Conservation (phyloP, 2,888 invertebrate genomes). For the Diachrysia chrysitis region DNA sequence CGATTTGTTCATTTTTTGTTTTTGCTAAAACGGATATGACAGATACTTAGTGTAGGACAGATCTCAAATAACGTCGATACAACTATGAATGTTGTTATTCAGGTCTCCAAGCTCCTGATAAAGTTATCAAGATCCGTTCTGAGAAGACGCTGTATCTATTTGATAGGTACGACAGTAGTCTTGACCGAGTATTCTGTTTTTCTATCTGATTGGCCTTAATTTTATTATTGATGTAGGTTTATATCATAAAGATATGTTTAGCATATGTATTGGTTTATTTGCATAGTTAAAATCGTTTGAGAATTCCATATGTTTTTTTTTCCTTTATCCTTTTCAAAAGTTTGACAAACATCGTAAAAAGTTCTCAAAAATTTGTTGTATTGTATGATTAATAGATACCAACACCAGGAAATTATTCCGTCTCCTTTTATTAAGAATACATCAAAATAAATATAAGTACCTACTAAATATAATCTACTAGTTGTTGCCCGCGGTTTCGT, state of each 20-base stretch:
- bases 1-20: background rate
- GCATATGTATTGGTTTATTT: background rate
- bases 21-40: background rate
- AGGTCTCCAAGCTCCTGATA: conserved; percentile 55
- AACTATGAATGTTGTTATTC: conserved; percentile 35
- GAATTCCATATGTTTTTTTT: background rate
- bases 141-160: conserved; percentile 39
- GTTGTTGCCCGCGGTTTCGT: too few species aligned
- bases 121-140: conserved; percentile 46
- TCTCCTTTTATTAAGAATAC: too few species aligned
- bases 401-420: too few species aligned
- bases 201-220: conserved; percentile 40
- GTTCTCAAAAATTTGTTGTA: too few species aligned
- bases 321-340: too few species aligned
- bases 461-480: too few species aligned
- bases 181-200: conserved; percentile 46
- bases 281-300: background rate
- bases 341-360: too few species aligned
- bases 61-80: conserved; percentile 34
- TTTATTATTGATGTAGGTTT: conserved; percentile 2
- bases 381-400: too few species aligned
- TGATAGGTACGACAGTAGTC: conserved; percentile 28
- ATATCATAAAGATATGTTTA: background rate
- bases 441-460: too few species aligned
- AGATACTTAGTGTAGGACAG: background rate